Conservation (phyloP, 2,888 invertebrate genomes). For the Nudaria mundana region DNA sequence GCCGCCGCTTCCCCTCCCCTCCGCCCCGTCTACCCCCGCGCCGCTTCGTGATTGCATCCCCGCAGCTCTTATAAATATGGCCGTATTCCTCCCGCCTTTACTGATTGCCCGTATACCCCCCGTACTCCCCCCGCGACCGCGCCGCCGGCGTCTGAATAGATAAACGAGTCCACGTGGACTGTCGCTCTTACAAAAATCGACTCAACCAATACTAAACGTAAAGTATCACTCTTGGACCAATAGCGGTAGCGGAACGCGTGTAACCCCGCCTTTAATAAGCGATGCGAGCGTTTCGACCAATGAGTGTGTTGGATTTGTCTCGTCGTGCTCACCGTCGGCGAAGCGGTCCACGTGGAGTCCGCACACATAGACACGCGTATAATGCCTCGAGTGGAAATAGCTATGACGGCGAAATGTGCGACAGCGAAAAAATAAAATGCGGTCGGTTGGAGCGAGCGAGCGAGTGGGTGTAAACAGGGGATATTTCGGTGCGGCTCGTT, state of each 20-base stretch:
- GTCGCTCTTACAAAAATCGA: slow-evolving; percentile 79
- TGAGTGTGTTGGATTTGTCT: slow-evolving; percentile 46
- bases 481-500: slow-evolving; percentile 79
- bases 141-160: slow-evolving; percentile 82
- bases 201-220: slow-evolving; percentile 59
- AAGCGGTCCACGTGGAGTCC: slow-evolving; percentile 77
- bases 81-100: slow-evolving; percentile 82
- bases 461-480: slow-evolving; percentile 81
- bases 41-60: slow-evolving; percentile 82
- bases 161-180: slow-evolving; percentile 82
- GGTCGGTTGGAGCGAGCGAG: slow-evolving; percentile 75
- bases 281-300: slow-evolving; percentile 66
- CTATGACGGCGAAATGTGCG: slow-evolving; percentile 82
- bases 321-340: slow-evolving; percentile 71
- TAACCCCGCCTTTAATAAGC: slow-evolving; percentile 82
- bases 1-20: slow-evolving; percentile 81
- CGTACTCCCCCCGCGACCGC: slow-evolving; percentile 79
- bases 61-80: slow-evolving; percentile 83
- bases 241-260: slow-evolving; percentile 54
- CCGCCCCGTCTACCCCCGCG: slow-evolving; percentile 71
- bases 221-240: slow-evolving; percentile 52
- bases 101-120: slow-evolving; percentile 83
- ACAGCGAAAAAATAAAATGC: slow-evolving; percentile 82
- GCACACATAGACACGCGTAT: slow-evolving; percentile 72
- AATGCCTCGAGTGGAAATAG: slow-evolving; percentile 82